phyloP scores from a whole-genome alignment of 2,888 invertebrate species.

The Acanthoscelides obtectus region DNA sequence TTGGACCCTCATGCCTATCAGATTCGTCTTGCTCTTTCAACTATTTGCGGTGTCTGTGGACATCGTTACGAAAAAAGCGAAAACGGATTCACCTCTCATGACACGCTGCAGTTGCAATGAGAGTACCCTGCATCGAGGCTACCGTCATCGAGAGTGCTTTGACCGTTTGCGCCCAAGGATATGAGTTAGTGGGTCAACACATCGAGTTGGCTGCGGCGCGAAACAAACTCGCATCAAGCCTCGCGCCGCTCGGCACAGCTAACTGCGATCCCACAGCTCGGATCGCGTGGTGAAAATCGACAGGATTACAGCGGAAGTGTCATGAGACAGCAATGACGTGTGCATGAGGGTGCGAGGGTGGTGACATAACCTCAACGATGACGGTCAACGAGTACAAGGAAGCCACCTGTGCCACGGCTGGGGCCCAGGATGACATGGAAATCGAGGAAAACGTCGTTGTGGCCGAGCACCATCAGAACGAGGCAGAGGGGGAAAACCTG shows the following conservation, averaged over 20 bases:
- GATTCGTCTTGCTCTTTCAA: too few species aligned
- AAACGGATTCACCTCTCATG: background rate
- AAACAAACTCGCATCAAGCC: background rate
- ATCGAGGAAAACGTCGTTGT: constrained; percentile 40
- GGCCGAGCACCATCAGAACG: constrained; percentile 34
- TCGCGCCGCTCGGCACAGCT: constrained; percentile 18
- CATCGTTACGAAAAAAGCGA: background rate
- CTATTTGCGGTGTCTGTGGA: too few species aligned
- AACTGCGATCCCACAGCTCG: constrained; percentile 28
- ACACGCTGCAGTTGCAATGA: background rate
- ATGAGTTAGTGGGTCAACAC: constrained; percentile 49
- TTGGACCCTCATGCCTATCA: too few species aligned
- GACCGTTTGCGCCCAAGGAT: constrained; percentile 44
- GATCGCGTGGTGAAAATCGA: constrained; percentile 19
- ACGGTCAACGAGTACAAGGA: constrained; percentile 56
- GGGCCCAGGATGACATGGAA: constrained; percentile 42
- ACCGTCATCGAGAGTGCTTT: constrained; percentile 38
- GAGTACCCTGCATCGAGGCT: background rate
- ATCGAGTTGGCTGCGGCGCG: constrained; percentile 4
- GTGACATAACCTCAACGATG: constrained; percentile 38
- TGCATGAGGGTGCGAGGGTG: constrained; percentile 11
- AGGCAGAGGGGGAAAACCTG: constrained; percentile 50
- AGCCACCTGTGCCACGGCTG: constrained; percentile 48
- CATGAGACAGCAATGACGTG: constrained; percentile 7
- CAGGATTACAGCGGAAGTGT: background rate